Evolutionary conservation across 1,140 invertebrate genomes (phyloP).

Genomic region (Anoplophora glabripennis): DNA sequence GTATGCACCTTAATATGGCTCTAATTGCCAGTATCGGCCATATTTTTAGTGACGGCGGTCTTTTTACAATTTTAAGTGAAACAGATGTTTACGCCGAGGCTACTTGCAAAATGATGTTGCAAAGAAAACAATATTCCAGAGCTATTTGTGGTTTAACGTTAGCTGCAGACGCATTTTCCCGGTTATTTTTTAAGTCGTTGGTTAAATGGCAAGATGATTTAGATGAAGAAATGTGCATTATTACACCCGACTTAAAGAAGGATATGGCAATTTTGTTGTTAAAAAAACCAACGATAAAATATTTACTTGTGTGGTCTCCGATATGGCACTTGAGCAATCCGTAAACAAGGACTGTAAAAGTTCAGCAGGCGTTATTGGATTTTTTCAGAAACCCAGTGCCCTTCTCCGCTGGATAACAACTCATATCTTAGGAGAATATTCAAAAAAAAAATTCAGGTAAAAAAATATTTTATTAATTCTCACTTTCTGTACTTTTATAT

Average conservation of each 20-base stretch:
- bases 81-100: constrained; percentile 10
- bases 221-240: neutral
- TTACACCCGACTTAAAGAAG: constrained; percentile 11
- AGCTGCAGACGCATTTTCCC: constrained; percentile 11
- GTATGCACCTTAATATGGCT: constrained; percentile 13
- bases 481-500: too few species aligned
- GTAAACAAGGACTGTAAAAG: constrained; percentile 13
- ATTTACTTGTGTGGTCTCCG: constrained; percentile 14
- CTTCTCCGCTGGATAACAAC: constrained; percentile 15
- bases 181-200: constrained; percentile 15
- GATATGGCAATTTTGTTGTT: constrained; percentile 17
- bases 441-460: constrained; percentile 4
- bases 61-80: constrained; percentile 8
- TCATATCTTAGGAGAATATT: constrained; percentile 12
- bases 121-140: constrained; percentile 14
- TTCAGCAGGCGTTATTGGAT: constrained; percentile 10
- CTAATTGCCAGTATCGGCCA: constrained; percentile 12
- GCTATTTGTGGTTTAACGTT: constrained; percentile 9
- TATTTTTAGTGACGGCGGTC: constrained; percentile 17
- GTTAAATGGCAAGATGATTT: neutral
- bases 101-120: constrained; percentile 12
- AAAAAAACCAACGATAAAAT: constrained; percentile 14
- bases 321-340: constrained; percentile 9
- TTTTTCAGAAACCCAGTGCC: constrained; percentile 1
- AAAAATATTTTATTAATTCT: too few species aligned